Evolutionary conservation across 1,140 invertebrate genomes (phyloP), one percentile per base, ranked within the genome.

Genomic region (Spodoptera litura): DNA sequence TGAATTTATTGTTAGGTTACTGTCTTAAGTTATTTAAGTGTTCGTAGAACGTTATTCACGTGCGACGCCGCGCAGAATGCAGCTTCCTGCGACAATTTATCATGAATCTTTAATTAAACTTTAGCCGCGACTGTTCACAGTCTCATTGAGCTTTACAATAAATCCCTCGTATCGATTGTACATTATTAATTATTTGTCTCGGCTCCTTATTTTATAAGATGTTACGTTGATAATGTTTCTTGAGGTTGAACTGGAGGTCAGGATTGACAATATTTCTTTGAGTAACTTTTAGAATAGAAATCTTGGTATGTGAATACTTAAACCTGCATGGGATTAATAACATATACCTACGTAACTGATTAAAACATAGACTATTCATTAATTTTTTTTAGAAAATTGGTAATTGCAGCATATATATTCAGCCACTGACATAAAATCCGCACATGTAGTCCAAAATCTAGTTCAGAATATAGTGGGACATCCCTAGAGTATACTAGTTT

Each of bases 51-150:
- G 90, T 90, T 91, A 90, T 92, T 93, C 91, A 91, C 90, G 91
- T 91, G 88, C 86, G 88, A 87, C 88, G 87, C 83, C 79, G 86
- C 87, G 86, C 85, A 89, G 90, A 92, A 92, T 93, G 92, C 92
- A 92, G 89, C 91, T 90, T 91, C 88, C 90, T 89, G 84, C 88
- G 88, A 93, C 91, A 91, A 94, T 94, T 92, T 93, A 93, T 94
- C 92, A 92, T 93, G 91, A 94, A 93, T 94, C 91, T 93, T 94
- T 94, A 93, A 92, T 94, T 94, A 93, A 93, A 94, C 89, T 94
- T 93, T 89, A 91, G 84, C 89, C 86, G 86, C 88, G 86, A 90
- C 88, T 91, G 87, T 85, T 88, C 82, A 84, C 87, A 75, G 76
- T 81, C 87, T 88, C 87, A 88, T 90, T 87, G 86, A 89, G 89